phyloP scores from a whole-genome alignment of 2,888 invertebrate genomes.

The Cataglyphis livida region DNA sequence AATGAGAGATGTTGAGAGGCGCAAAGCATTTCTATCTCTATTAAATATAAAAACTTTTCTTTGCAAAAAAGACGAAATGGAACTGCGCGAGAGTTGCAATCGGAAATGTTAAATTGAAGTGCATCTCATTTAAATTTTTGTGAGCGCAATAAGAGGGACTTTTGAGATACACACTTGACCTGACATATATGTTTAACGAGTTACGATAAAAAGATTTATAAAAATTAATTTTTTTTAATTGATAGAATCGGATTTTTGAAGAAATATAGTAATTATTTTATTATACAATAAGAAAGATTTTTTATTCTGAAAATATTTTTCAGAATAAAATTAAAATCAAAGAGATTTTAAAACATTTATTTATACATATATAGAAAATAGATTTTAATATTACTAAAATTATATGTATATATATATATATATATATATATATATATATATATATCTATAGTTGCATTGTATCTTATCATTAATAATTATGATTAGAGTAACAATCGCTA shows the following conservation, averaged over 20 bases:
- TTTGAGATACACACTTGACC: constrained; percentile 16
- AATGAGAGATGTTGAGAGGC: background rate
- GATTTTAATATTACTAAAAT: constrained; percentile 4
- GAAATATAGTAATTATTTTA: background rate
- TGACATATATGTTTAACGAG: background rate
- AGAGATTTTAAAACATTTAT: background rate
- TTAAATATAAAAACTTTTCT: constrained; percentile 44
- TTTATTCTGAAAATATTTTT: background rate
- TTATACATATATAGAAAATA: background rate
- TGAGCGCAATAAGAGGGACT: constrained; percentile 60
- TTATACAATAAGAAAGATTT: background rate
- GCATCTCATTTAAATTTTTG: constrained; percentile 76
- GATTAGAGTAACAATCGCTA: background rate
- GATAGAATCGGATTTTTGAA: background rate
- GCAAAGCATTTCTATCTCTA: constrained; percentile 41
- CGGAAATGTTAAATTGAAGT: constrained; percentile 65
- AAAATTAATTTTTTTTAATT: background rate
- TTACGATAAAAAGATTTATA: background rate
- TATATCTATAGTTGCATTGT: background rate
- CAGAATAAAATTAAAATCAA: background rate
- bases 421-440: too few relatives aligned
- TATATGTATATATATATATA: background rate
- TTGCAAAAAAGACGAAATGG: constrained; percentile 23
- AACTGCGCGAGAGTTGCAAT: constrained; percentile 67
- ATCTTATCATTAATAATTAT: constrained; percentile 7